Evolutionary conservation across 2,888 invertebrate species (phyloP).

Genomic region (Agrotis segetum): DNA sequence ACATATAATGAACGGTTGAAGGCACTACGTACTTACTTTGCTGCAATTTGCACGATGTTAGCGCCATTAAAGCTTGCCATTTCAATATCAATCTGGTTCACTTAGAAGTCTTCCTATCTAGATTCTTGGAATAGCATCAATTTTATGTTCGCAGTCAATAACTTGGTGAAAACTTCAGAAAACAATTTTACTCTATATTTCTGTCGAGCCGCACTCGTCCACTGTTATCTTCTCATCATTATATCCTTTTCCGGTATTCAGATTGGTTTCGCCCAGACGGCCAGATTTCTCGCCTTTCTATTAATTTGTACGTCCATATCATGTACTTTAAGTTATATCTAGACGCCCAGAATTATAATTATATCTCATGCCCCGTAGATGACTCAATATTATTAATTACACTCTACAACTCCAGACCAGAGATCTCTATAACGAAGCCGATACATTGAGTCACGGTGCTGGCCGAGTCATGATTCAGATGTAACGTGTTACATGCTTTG

Average conservation of each 20-base stretch:
- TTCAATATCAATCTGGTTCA: slow-evolving; percentile 68
- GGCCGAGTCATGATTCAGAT: slow-evolving; percentile 68
- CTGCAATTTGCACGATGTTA: slow-evolving; percentile 67
- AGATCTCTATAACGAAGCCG: slow-evolving; percentile 55
- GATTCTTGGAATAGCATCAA: slow-evolving; percentile 55
- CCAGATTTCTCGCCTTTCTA: background rate
- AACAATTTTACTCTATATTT: slow-evolving; percentile 33
- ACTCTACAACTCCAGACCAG: slow-evolving; percentile 9
- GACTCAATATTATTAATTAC: slow-evolving; percentile 31
- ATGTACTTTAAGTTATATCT: background rate
- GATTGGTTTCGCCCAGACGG: slow-evolving; percentile 13
- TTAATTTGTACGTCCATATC: background rate
- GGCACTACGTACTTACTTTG: slow-evolving; percentile 68
- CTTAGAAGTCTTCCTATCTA: slow-evolving; percentile 59
- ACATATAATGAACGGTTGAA: slow-evolving; percentile 74
- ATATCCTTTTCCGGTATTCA: slow-evolving; percentile 14
- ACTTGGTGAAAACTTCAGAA: slow-evolving; percentile 46
- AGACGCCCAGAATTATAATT: slow-evolving; percentile 11
- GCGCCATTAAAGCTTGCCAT: slow-evolving; percentile 61
- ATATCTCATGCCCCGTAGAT: background rate
- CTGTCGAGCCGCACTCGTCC: slow-evolving; percentile 7
- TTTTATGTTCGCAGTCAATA: slow-evolving; percentile 50
- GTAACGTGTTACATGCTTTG: slow-evolving; percentile 66
- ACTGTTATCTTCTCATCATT: slow-evolving; percentile 7
- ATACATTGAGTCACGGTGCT: slow-evolving; percentile 69